Conservation (phyloP, 2,888 invertebrate species). For the Gisinianus flammeolus region DNA sequence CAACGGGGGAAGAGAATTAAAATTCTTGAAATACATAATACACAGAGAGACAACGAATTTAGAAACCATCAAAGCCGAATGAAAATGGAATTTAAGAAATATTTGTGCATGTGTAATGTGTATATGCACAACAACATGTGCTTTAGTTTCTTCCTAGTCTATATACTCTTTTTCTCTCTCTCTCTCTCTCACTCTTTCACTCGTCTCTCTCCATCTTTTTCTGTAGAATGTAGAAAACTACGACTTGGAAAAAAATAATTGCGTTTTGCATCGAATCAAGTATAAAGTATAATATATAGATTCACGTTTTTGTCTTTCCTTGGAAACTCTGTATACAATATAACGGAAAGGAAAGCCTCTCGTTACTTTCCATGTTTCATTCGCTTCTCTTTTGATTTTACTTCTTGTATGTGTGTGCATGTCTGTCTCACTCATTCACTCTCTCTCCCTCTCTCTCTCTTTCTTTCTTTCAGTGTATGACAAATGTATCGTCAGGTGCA, state of each 20-base stretch:
- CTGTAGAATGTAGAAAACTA: neutral
- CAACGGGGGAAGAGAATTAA: constrained; percentile 48
- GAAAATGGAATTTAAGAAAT: constrained; percentile 30
- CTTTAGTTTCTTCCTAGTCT: neutral
- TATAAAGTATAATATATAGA: too few species aligned
- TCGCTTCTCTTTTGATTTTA: constrained; percentile 3
- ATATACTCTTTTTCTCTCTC: neutral
- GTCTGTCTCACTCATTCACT: neutral
- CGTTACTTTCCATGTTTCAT: constrained; percentile 6
- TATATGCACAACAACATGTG: neutral
- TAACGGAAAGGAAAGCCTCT: neutral
- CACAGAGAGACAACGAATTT: neutral
- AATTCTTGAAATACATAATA: constrained; percentile 55
- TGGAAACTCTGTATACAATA: too few species aligned
- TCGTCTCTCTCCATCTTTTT: neutral
- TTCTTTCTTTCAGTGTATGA: constrained; percentile 45
- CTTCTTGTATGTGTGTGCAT: neutral
- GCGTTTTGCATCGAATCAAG: neutral
- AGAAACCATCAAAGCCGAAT: constrained; percentile 26
- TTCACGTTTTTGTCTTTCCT: too few species aligned
- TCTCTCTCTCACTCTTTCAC: neutral
- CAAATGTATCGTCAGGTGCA: constrained; percentile 59
- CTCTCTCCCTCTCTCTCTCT: neutral
- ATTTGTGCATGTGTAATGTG: neutral
- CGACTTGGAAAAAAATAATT: neutral